These are phyloP conservation scores for Hydrocynus forskahlii DNA, from an alignment of 2,797 vertebrate genomes.

Conservation along the genomic window DNA sequence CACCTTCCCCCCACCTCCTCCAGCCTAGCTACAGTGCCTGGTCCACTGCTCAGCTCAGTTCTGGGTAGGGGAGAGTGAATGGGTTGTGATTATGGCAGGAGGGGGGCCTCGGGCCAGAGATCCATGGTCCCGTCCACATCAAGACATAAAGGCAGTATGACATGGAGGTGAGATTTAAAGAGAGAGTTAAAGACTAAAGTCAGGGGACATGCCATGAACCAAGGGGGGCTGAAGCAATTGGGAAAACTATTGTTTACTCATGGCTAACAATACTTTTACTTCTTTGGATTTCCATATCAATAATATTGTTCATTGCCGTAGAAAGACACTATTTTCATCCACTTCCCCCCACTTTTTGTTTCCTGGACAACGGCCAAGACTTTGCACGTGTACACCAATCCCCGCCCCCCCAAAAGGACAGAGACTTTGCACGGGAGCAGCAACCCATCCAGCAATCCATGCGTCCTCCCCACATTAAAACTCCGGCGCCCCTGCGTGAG, in stretches of 20 bases:
- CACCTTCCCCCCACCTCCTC: not conserved
- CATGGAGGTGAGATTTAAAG: constrained; percentile 6
- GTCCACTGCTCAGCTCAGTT: not conserved
- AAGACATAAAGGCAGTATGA: not conserved
- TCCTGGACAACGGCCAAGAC: no score
- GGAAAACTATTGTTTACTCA: not conserved
- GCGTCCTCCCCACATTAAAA: no score
- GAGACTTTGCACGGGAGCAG: no score
- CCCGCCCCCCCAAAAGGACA: no score
- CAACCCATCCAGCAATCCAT: no score
- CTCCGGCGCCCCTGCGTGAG: no score
- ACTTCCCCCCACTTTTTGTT: no score
- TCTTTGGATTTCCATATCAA: not conserved
- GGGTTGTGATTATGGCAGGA: constrained; percentile 30
- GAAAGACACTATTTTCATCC: not conserved
- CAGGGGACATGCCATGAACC: not conserved
- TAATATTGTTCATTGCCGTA: no score
- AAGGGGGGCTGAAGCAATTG: not conserved
- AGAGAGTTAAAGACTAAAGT: not conserved
- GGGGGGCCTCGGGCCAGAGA: constrained; percentile 14
- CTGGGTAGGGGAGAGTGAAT: constrained; percentile 30
- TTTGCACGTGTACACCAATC: no score
- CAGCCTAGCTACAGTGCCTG: not conserved
- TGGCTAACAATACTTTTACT: not conserved
- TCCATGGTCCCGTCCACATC: constrained; percentile 8